Conservation (phyloP, 2,888 invertebrate genomes). For the Lampropteryx suffumata region DNA sequence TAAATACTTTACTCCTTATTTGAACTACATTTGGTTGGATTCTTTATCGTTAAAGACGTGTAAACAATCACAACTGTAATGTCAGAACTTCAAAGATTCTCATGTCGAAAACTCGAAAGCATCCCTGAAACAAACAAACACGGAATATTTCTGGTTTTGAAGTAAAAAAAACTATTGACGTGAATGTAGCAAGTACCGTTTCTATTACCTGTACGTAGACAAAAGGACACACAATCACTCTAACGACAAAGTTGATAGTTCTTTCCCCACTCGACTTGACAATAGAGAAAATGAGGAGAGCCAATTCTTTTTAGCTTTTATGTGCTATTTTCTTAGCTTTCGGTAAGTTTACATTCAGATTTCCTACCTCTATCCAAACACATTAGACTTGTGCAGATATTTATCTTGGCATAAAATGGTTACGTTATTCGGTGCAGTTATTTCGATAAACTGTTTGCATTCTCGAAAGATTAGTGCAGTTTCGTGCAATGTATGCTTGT, state of each 20-base stretch:
- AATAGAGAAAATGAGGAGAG: constrained; percentile 79
- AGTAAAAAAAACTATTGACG: constrained; percentile 46
- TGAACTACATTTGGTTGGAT: background rate
- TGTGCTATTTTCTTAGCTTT: constrained; percentile 67
- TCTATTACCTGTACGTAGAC: constrained; percentile 75
- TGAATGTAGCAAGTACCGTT: constrained; percentile 65
- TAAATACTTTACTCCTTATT: constrained; percentile 45
- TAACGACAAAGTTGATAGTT: constrained; percentile 75
- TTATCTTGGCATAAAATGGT: constrained; percentile 66
- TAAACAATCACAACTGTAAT: too few relatives aligned
- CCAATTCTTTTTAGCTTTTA: constrained; percentile 77
- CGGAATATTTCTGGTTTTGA: background rate
- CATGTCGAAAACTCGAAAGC: constrained; percentile 43
- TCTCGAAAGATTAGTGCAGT: constrained; percentile 49
- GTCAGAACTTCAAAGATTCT: too few relatives aligned
- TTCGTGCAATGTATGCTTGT: constrained; percentile 39
- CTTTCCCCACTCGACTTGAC: constrained; percentile 76
- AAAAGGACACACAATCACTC: constrained; percentile 75
- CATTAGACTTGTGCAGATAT: constrained; percentile 70
- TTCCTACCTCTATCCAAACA: constrained; percentile 62
- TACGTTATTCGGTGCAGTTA: constrained; percentile 59
- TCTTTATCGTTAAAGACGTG: too few relatives aligned
- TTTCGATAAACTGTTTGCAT: constrained; percentile 66
- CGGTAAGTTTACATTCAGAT: constrained; percentile 74
- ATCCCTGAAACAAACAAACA: constrained; percentile 35